Percentiles rank a stretch among this genome's conserved stretches.
These are phyloP conservation scores for Cyprinodon brontotheroides DNA, from an alignment of 2,113 vertebrate genomes.

Conservation along the genomic window DNA sequence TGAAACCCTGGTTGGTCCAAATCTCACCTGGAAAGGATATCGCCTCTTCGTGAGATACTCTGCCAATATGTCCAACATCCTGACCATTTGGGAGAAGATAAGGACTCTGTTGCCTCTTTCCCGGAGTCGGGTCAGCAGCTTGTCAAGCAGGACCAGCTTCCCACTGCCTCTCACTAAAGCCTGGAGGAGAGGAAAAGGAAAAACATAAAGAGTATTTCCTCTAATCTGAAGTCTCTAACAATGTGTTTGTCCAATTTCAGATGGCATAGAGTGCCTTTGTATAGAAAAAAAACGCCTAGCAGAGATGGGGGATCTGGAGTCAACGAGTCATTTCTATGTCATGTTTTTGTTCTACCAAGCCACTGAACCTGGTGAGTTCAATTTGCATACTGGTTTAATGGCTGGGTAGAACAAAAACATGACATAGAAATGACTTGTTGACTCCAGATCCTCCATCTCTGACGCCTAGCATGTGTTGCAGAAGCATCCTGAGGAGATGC, in stretches of 20 bases:
- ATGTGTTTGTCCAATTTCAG: background rate
- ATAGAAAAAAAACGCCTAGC: too few species aligned
- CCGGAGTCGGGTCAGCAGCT: conserved; percentile 91
- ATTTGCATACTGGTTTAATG: too few species aligned
- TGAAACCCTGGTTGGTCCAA: background rate
- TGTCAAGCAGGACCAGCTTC: conserved; percentile 96
- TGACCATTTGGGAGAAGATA: conserved; percentile 99
- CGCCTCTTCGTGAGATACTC: conserved; percentile 94
- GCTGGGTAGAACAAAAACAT: too few species aligned
- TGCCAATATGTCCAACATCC: conserved; percentile 98
- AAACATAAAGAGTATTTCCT: background rate
- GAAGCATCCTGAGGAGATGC: conserved; percentile 27
- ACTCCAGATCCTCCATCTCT: too few species aligned
- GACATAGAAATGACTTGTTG: too few species aligned
- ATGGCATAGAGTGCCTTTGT: too few species aligned
- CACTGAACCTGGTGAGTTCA: too few species aligned
- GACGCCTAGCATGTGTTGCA: background rate
- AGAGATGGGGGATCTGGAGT: too few species aligned
- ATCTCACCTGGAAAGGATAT: conserved; percentile 93
- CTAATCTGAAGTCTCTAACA: background rate
- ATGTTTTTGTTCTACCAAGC: too few species aligned
- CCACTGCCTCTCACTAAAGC: conserved; percentile 91
- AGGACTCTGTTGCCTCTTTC: conserved; percentile 95
- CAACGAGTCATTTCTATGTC: too few species aligned
- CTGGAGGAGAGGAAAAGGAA: conserved; percentile 63